Base-by-base conservation (phyloP, 2,797 vertebrate species). In the Poecilia velifera region DNA sequence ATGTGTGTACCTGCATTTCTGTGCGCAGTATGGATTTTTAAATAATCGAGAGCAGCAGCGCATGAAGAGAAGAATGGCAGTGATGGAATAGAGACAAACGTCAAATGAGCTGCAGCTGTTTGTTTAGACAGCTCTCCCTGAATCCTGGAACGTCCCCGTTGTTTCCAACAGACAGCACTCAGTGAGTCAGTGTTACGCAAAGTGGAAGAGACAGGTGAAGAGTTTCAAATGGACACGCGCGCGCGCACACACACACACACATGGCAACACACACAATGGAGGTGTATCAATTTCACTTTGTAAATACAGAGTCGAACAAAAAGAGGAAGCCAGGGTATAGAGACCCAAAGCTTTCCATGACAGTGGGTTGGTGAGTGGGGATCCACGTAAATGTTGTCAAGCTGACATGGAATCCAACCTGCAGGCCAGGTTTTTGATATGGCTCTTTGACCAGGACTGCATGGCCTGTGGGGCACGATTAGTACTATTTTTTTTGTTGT, bases 61-160 rank as follows among this genome's bases (percentile, higher is more conserved):
- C 78, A 43, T 82, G 62, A 74, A 49, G 34, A 62, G 59, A 83
- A 53, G 59, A 49, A 53, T 49, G 25, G 6, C 74, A 81, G 9
- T 9, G 80, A 74, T n/a, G n/a, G 70, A 88, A 59, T 53, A 57
- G 20, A 86, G 76, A 85, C 79, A 79, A 87, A 43, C 71, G 73
- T 62, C 53, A 82, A 59, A 90, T 81, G 82, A 79, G 82, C 79
- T 76, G 71, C 76, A 76, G 78, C 43, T 84, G 72, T 88, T 91
- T 94, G 77, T 92, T 92, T 86, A 72, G 77, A 88, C 72, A 82
- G 79, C 84, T 85, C 72, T 51, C 49, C 13, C 71, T 75, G 66
- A 86, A 88, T 79, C 76, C 73, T 76, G 73, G 82, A 85, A 83
- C 82, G 72, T 84, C 75, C 41, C 22, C 59, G 39, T 46, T 72